Base-by-base conservation (phyloP, 2,888 invertebrate genomes). In the Gastracanthus pulcherrimus region DNA sequence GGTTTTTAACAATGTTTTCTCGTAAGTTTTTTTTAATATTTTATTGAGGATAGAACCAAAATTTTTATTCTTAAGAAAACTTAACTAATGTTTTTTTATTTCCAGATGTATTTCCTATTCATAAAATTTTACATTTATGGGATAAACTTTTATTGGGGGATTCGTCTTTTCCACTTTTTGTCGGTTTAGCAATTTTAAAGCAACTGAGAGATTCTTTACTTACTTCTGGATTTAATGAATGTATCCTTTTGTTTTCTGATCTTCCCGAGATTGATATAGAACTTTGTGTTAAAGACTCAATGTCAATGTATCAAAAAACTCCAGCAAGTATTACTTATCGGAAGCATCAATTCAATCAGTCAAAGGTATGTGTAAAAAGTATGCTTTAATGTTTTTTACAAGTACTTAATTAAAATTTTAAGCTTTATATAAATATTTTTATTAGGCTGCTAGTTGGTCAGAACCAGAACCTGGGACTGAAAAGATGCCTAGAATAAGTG, bases 1-100 rank as follows among this genome's bases (percentile, higher is more conserved):
- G 99, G 99, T 99, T 99, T 91, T 93, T 99, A 45, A 99, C 99
- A 6, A 98, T 99, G 97, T 99, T 98, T 93, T 98, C 98, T 80
- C 98, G 98, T 98, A 92, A 95, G 96, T 94, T 80, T 48, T 51
- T 71, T 55, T 45, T n/a, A n/a, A n/a, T n/a, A n/a, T n/a, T n/a
- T n/a, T n/a, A n/a, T n/a, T n/a, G n/a, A n/a, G n/a, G n/a, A n/a
- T n/a, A n/a, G n/a, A 3, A 70, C 11, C 29, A 41, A 78, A 36
- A 36, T 29, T 70, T 41, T n/a, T n/a, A n/a, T 48, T 19, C 2
- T 7, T 38, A 5, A 55, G 19, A 26, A n/a, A n/a, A n/a, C n/a
- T n/a, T n/a, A n/a, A n/a, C n/a, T n/a, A n/a, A n/a, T n/a, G n/a
- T n/a, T n/a, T n/a, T n/a, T 66, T 82, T 75, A 86, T 89, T 94